Evolutionary conservation across 2,113 vertebrate genomes (phyloP), one percentile per base, ranked within the genome.

Genomic region (Entosphenus tridentatus): DNA sequence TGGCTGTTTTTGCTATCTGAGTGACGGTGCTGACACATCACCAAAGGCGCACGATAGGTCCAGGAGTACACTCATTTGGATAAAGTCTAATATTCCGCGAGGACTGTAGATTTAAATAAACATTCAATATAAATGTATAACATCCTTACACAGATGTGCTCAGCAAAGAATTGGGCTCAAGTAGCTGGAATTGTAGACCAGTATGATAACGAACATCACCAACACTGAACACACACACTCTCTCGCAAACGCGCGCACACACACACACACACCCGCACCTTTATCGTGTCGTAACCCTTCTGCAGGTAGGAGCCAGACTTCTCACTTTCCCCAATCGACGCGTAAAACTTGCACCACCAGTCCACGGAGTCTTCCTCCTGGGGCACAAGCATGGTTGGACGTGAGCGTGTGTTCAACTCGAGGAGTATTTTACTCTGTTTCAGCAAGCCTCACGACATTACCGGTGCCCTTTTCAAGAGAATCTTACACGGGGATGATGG

Each of bases 321-420:
- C 1, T 55, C 55, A 1, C 16, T 67, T 1, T 80, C 75, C 1
- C 75, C 78, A 0, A 68, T 65, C 55, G 81, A 77, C 0, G 68
- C 70, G 0, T 78, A 78, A 54, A 77, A 77, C 72, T 79, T 81
- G 74, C 75, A 81, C 82, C 82, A 84, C 82, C 82, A 84, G 12
- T 83, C 81, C 0, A 74, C 73, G 0, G 78, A 75, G 0, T 77
- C 73, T 0, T 78, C 75, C 0, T 76, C 71, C 0, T 79, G 74
- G 0, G 74, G 71, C 56, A 39, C 39, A 39, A 39, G 39, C 39
- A 39, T 39, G 39, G 39, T 39, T 39, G 39, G 39, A 39, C 39
- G 6, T 39, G 39, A 39, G 39, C 39, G 39, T 39, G 39, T 39
- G 39, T 39, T 39, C 39, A 39, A 39, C 39, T 39, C 39, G 6